A percentile compares a stretch with the other conserved stretches of the same genome.
phyloP scores from a whole-genome alignment of 2,797 vertebrate genomes.

The Gadopsis marmoratus region DNA sequence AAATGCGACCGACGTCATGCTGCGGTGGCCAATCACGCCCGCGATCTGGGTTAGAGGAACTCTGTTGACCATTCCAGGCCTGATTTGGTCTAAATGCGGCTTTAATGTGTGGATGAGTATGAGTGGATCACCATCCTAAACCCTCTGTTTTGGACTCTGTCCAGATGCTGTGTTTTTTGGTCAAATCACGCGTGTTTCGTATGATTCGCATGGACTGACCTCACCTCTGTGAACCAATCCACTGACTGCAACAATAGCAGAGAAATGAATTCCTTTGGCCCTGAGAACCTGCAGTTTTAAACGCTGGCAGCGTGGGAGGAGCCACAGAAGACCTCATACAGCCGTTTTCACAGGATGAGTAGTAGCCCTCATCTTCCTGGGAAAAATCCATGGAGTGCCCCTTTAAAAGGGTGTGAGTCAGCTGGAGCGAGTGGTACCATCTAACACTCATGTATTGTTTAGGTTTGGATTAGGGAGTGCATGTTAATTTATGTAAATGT shows the following conservation, averaged over 20 bases:
- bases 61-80: too few species aligned
- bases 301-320: not conserved
- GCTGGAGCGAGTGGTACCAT: conserved; percentile 15
- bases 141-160: too few species aligned
- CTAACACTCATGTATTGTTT: conserved; percentile 32
- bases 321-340: not conserved
- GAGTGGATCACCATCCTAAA: too few species aligned
- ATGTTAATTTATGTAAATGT: conserved; percentile 45
- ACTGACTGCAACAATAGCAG: not conserved
- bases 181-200: not conserved
- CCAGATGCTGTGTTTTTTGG: not conserved
- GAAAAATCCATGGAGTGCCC: not conserved
- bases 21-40: too few species aligned
- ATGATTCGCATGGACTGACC: not conserved
- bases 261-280: not conserved
- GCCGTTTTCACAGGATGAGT: not conserved
- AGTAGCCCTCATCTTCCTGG: not conserved
- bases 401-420: conserved; percentile 13
- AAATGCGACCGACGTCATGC: too few species aligned
- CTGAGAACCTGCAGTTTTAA: not conserved
- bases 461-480: conserved; percentile 33
- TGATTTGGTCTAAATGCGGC: too few species aligned
- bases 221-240: not conserved
- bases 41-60: too few species aligned
- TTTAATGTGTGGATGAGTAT: too few species aligned